Base-by-base conservation (phyloP, 2,888 invertebrate species). In the Hypomecis punctinalis region DNA sequence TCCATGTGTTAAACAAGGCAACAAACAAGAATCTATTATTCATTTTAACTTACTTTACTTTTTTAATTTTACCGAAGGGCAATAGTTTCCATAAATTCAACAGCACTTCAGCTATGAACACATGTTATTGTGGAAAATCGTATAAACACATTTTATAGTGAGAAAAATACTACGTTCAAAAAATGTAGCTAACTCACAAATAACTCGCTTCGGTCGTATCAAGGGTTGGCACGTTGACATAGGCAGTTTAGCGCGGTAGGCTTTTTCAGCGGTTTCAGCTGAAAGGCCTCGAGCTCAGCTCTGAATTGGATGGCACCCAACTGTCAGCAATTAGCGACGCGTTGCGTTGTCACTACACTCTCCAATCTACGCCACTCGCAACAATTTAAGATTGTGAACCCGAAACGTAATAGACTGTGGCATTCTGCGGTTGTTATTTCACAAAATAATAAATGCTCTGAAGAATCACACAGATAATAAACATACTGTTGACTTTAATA, bases 221-320 rank as follows among this genome's bases (percentile, higher is more conserved):
- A 51, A 51, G 45, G 54, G 48, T 37, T 43, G 33, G 35, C 61
- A 39, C 39, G 47, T 23, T 47, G 47, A 46, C 36, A 55, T 43
- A 11, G 54, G 36, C 55, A 46, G 37, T 47, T 46, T 47, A 48
- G n/a, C 48, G n/a, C 39, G 49, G 10, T 49, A 37, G 35, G 23
- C 57, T 42, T 53, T 56, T 62, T 52, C 45, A 46, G 57, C 53
- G 36, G 4, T 52, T 51, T n/a, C 52, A 52, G 33, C 40, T 52
- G 42, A 52, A 51, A 52, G 23, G 40, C 40, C 40, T 52, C 23
- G 40, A 33, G 52, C 52, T 52, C 33, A 37, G 42, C 48, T 63
- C 39, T 36, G 33, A 42, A 57, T 63, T 63, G 58, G 63, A 63
- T 48, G 48, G 58, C 58, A 49, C 53, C 63, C 54, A 63, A 63